These are phyloP conservation scores for Incurvaria masculella DNA, from an alignment of 2,888 invertebrate genomes.

Conservation along the genomic window DNA sequence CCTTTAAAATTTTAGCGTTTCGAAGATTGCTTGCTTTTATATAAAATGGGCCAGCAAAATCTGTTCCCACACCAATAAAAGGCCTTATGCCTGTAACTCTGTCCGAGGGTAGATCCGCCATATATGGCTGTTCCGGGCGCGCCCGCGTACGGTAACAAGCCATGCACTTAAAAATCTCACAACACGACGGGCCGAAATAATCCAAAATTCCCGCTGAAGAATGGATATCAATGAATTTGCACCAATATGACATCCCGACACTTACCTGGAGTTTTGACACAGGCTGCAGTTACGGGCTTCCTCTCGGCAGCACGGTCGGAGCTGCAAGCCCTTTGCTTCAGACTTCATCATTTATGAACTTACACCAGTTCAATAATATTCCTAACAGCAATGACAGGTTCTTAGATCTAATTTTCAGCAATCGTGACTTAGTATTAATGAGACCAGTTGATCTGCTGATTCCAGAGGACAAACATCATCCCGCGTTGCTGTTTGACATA, in stretches of 20 bases:
- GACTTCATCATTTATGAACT: not conserved
- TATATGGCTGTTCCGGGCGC: not conserved
- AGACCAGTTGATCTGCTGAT: too few relatives aligned
- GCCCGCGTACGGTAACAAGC: not conserved
- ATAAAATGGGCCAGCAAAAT: conserved; percentile 14
- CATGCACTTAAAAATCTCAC: not conserved
- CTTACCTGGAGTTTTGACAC: too few relatives aligned
- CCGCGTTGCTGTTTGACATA: too few relatives aligned
- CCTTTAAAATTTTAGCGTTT: conserved; percentile 5
- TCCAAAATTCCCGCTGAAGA: not conserved
- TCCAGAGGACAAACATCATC: too few relatives aligned
- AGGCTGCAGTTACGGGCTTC: too few relatives aligned
- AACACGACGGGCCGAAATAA: not conserved
- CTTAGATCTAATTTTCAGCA: too few relatives aligned
- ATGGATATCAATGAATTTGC: conserved; percentile 1
- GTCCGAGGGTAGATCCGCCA: not conserved
- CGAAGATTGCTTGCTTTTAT: conserved; percentile 5
- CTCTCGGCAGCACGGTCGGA: not conserved
- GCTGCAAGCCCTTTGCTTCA: conserved; percentile 1
- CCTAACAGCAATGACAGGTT: not conserved
- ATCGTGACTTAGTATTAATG: too few relatives aligned
- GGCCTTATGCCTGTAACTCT: not conserved
- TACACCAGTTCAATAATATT: not conserved
- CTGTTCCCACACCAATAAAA: conserved; percentile 13
- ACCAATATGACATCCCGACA: conserved; percentile 6